Base-by-base conservation (phyloP, 2,113 vertebrate genomes). In the Aplodontia rufa region DNA sequence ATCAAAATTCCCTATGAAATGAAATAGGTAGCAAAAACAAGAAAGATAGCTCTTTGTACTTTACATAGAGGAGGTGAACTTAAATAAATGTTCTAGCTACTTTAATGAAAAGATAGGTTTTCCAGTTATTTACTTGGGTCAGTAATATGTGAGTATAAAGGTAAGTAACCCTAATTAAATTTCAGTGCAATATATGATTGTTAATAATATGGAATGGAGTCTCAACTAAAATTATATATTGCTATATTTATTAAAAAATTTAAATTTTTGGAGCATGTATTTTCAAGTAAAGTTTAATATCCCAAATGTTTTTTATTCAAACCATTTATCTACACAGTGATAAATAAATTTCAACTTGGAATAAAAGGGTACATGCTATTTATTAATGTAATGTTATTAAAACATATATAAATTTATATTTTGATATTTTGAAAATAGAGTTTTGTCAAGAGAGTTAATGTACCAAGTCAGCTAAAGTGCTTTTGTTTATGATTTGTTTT, bases 21-120 rank as follows among this genome's bases (percentile, higher is more conserved):
- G 82, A 97, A 98, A 97, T n/a, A 97, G 32, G 68, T 90, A 95
- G 84, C 42, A 85, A 47, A 94, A 97, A 22, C 3, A 83, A 83
- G 55, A 60, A 96, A 90, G 93, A 92, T 94, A 40, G 6, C 68
- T 82, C 60, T 78, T 81, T 42, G 69, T 35, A 62, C 55, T 95
- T 93, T 83, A 79, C 3, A 58, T 40, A 92, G n/a, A 32, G 35
- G 32, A 91, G 40, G 37, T 47, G 8, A 60, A 35, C 30, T 93
- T 32, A 83, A 74, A 74, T 51, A 79, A 90, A 88, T 75, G 24
- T 47, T 94, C 55, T 37, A 74, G 32, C n/a, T 85, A 53, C 35
- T n/a, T 91, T 35, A 86, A 93, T 93, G 40, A 55, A 91, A 96
- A 80, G 47, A 16, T 40, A 51, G 81, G 35, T 40, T 85, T 95